Conservation (phyloP, 1,140 invertebrate species). For the Anoplolepis gracilipes region DNA sequence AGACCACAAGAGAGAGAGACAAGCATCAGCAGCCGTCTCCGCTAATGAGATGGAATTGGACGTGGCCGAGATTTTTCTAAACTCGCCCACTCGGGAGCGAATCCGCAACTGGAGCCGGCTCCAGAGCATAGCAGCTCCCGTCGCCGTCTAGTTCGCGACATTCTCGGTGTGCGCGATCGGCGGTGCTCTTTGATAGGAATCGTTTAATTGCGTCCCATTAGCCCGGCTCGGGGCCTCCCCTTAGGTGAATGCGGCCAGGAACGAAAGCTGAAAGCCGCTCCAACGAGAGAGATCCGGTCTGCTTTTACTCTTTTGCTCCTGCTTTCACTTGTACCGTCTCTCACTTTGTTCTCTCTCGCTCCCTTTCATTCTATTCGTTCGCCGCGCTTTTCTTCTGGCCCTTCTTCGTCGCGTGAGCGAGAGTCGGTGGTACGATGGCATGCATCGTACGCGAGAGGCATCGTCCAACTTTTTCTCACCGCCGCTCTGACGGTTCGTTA, state of each 20-base stretch:
- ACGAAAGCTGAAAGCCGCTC: conserved; percentile 72
- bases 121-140: conserved; percentile 55
- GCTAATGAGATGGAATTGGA: conserved; percentile 87
- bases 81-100: conserved; percentile 73
- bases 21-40: conserved; percentile 85
- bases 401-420: conserved; percentile 59
- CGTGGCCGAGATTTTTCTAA: conserved; percentile 86
- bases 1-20: conserved; percentile 84
- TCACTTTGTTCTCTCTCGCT: conserved; percentile 14
- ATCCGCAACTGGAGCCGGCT: conserved; percentile 70
- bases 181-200: conserved; percentile 86
- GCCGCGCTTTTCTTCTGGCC: conserved; percentile 62
- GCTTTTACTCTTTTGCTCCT: conserved; percentile 70
- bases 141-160: conserved; percentile 84
- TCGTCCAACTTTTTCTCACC: conserved; percentile 85
- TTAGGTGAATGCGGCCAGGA: conserved; percentile 76
- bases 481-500: conserved; percentile 79
- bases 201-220: conserved; percentile 87
- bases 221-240: conserved; percentile 75
- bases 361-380: conserved; percentile 42
- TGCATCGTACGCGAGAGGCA: conserved; percentile 71
- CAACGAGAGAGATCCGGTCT: conserved; percentile 46
- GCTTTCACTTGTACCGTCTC: conserved; percentile 56
- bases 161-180: conserved; percentile 83
- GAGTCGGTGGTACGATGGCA: conserved; percentile 58